Conservation (phyloP, 2,797 vertebrate genomes). For the Thripadectes ignobilis region DNA sequence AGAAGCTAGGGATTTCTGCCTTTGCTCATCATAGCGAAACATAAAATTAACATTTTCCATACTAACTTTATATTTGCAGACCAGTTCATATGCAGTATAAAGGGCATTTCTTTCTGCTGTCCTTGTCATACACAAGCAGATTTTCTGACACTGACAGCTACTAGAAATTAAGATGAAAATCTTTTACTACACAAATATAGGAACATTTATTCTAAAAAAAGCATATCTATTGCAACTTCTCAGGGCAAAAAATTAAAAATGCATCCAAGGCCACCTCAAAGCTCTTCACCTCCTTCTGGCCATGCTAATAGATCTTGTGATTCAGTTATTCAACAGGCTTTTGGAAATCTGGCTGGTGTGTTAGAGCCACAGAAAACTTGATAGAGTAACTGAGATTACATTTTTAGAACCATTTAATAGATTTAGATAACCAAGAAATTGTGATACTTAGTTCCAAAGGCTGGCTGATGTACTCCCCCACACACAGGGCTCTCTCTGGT, state of each 20-base stretch:
- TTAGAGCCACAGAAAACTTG: neutral
- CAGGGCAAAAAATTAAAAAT: neutral
- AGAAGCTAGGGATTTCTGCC: neutral
- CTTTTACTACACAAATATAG: neutral
- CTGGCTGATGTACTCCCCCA: neutral
- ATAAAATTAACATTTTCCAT: neutral
- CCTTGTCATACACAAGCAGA: neutral
- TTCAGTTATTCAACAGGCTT: neutral
- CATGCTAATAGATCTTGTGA: neutral
- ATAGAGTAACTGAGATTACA: neutral
- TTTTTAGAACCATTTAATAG: neutral
- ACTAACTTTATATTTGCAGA: neutral
- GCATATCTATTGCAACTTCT: neutral
- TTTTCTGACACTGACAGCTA: neutral
- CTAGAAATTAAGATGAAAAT: neutral
- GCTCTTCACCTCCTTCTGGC: neutral
- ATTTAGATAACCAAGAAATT: neutral
- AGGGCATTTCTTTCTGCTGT: neutral
- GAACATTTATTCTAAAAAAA: neutral
- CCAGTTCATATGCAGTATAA: neutral
- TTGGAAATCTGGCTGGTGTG: neutral
- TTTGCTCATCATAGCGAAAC: neutral
- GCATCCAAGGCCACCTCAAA: neutral
- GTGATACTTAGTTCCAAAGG: neutral
- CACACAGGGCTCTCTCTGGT: accelerated